Evolutionary conservation across 2,113 vertebrate genomes (phyloP).

Genomic region (Riparia riparia): DNA sequence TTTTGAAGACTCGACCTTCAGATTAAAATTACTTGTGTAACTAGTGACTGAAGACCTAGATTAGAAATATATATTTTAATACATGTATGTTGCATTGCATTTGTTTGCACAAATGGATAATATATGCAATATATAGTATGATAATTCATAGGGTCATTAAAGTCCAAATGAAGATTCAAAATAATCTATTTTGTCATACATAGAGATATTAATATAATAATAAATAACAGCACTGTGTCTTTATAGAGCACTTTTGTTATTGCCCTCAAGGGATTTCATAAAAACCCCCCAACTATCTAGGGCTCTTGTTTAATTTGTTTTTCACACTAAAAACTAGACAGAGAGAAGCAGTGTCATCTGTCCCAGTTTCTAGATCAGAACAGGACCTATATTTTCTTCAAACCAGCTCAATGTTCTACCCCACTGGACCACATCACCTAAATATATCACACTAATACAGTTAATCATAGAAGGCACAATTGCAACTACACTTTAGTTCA

Average conservation of each 20-base stretch:
- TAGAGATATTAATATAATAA: not conserved
- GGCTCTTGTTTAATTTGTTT: not conserved
- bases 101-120: not conserved
- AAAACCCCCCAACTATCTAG: not conserved
- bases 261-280: not conserved
- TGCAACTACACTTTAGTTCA: not conserved
- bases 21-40: not conserved
- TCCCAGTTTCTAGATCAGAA: not conserved
- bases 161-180: not conserved
- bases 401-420: not conserved
- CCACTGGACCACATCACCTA: not conserved
- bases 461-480: not conserved
- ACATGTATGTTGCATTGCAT: not conserved
- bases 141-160: not conserved
- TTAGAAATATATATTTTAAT: not conserved
- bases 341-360: not conserved
- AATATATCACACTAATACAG: not conserved
- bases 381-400: not conserved
- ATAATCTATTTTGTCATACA: not conserved
- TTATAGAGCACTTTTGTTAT: not conserved
- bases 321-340: not conserved
- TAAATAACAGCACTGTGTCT: not conserved
- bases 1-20: not conserved
- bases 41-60: not conserved
- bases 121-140: not conserved